phyloP scores from a whole-genome alignment of 2,888 invertebrate genomes.

The Strigamia crassipes region DNA sequence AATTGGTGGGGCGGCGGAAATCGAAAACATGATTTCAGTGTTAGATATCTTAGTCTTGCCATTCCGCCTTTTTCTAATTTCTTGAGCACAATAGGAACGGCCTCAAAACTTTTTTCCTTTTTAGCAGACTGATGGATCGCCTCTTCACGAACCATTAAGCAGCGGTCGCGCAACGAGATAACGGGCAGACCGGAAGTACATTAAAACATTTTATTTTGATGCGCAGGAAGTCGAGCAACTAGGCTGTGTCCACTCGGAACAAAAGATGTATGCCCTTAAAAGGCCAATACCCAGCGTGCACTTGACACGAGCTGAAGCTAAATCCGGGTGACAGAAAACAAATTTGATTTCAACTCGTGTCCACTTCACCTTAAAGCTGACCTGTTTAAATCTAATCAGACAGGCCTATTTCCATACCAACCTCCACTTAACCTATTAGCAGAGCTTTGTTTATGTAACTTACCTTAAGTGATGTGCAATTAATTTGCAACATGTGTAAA shows the following conservation, averaged over 20 bases:
- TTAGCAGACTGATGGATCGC: not conserved
- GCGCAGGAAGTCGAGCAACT: conserved; percentile 11
- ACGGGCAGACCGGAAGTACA: not conserved
- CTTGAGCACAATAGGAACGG: not conserved
- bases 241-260: not conserved
- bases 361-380: conserved; percentile 26
- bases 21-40: not conserved
- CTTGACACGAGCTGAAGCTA: conserved; percentile 17
- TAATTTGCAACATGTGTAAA: not conserved
- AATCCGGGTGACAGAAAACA: conserved; percentile 26
- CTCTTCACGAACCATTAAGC: not conserved
- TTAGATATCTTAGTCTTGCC: not conserved
- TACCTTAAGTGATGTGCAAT: not conserved
- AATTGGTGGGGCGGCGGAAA: not conserved
- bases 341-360: conserved; percentile 25
- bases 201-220: conserved; percentile 30
- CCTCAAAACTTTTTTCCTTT: not conserved
- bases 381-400: conserved; percentile 22
- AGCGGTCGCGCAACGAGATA: not conserved
- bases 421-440: conserved; percentile 6
- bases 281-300: conserved; percentile 15
- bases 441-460: not conserved
- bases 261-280: conserved; percentile 15
- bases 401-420: not conserved
- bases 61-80: not conserved